phyloP scores from a whole-genome alignment of 2,797 vertebrate genomes.

The Parauchenoglanis ngamensis region DNA sequence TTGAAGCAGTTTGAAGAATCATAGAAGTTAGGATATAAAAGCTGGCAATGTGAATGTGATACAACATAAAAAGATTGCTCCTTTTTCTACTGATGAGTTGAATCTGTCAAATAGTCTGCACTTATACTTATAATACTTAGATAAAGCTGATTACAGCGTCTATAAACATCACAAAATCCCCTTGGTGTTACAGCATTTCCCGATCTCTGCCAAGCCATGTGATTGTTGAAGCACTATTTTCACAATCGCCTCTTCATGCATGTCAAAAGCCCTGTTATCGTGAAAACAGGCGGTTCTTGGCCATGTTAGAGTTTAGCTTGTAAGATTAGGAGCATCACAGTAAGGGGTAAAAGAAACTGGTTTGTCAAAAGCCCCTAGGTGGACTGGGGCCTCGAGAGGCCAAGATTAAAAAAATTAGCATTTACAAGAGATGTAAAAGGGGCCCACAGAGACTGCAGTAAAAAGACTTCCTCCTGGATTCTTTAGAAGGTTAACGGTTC shows the following conservation, averaged over 20 bases:
- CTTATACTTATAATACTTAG: neutral
- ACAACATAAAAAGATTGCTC: neutral
- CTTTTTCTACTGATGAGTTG: neutral
- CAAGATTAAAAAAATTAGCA: neutral
- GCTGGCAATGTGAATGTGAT: neutral
- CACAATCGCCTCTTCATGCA: neutral
- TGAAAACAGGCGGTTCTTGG: neutral
- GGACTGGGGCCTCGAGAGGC: slow-evolving; percentile 6
- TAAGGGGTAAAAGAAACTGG: neutral
- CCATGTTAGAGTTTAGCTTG: neutral
- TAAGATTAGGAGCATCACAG: neutral
- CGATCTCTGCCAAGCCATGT: neutral
- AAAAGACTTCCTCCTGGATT: slow-evolving; percentile 10
- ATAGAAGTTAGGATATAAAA: neutral
- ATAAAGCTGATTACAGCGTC: neutral
- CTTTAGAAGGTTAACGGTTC: neutral
- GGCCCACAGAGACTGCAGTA: neutral
- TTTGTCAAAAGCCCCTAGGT: neutral
- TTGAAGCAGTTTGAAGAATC: neutral
- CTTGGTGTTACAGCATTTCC: neutral
- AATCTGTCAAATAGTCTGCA: neutral
- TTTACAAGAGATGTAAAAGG: neutral
- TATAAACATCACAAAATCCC: neutral
- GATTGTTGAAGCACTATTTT: neutral
- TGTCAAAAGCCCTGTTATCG: neutral